A percentile compares a stretch with the other conserved stretches of the same genome.
These are phyloP conservation scores for Dolomedes plantarius DNA, from an alignment of 2,888 invertebrate species.

Conservation along the genomic window DNA sequence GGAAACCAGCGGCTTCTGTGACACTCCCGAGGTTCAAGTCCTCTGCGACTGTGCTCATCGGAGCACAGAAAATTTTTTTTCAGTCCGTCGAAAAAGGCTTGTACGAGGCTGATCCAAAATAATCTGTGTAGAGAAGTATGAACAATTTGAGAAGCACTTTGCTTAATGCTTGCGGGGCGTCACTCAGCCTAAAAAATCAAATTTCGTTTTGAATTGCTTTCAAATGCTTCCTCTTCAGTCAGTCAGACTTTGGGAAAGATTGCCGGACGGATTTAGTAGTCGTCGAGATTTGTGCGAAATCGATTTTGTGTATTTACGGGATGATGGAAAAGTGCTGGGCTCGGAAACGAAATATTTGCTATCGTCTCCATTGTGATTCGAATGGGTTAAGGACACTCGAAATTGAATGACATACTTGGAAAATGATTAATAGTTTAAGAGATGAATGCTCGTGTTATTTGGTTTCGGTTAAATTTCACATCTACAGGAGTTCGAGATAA, in stretches of 20 bases:
- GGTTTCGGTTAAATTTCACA: too few relatives aligned
- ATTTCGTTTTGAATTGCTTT: slow-evolving; percentile 1
- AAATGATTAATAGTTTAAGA: too few relatives aligned
- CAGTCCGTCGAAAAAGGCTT: background rate
- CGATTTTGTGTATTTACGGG: background rate
- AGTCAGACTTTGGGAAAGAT: background rate
- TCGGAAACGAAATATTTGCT: background rate
- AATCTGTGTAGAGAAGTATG: slow-evolving; percentile 8
- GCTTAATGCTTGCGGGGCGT: slow-evolving; percentile 14
- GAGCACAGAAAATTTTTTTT: background rate
- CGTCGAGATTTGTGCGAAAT: background rate
- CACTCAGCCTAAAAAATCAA: background rate
- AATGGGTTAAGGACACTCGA: background rate
- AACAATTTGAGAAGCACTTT: slow-evolving; percentile 16
- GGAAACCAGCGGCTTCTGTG: too few relatives aligned
- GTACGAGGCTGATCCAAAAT: background rate
- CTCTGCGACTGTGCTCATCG: background rate
- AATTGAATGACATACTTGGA: too few relatives aligned
- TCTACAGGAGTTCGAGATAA: too few relatives aligned
- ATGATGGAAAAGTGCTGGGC: background rate
- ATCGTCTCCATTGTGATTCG: background rate
- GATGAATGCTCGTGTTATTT: too few relatives aligned
- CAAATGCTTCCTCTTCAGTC: slow-evolving; percentile 5
- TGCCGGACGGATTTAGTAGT: background rate
- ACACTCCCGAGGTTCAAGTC: too few relatives aligned